Percentiles rank a stretch among this genome's conserved stretches.
phyloP scores from a whole-genome alignment of 2,888 invertebrate genomes.

The Deroplatys truncata region DNA sequence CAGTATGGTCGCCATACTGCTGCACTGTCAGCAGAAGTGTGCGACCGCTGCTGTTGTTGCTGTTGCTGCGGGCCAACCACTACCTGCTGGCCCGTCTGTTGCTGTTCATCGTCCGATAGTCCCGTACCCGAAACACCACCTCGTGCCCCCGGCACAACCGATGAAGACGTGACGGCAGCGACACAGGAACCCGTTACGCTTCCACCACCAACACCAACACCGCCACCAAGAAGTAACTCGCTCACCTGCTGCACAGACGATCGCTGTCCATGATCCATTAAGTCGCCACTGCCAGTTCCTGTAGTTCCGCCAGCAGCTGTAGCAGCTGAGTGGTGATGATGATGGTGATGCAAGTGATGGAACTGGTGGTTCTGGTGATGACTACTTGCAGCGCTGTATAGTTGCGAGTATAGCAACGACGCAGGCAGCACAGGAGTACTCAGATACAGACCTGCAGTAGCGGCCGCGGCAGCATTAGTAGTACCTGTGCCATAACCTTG shows the following conservation, averaged over 20 bases:
- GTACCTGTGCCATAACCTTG: constrained; percentile 46
- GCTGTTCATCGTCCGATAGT: constrained; percentile 28
- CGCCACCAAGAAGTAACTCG: constrained; percentile 24
- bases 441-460: constrained; percentile 30
- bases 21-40: constrained; percentile 26
- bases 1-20: constrained; percentile 31
- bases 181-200: constrained; percentile 17
- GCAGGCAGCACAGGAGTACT: constrained; percentile 67
- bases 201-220: constrained; percentile 16
- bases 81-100: constrained; percentile 19
- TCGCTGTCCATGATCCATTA: constrained; percentile 29
- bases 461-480: constrained; percentile 25
- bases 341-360: constrained; percentile 29
- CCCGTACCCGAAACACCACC: constrained; percentile 4
- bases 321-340: constrained; percentile 19
- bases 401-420: constrained; percentile 76
- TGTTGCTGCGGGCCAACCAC: constrained; percentile 11
- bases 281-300: constrained; percentile 8
- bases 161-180: constrained; percentile 20
- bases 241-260: constrained; percentile 21
- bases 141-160: constrained; percentile 13
- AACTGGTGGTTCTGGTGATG: constrained; percentile 32
- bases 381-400: constrained; percentile 67
- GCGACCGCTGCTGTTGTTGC: constrained; percentile 20
- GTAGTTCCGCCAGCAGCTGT: not conserved